Conservation (phyloP, 2,113 vertebrate genomes). For the Arvicanthis niloticus region DNA sequence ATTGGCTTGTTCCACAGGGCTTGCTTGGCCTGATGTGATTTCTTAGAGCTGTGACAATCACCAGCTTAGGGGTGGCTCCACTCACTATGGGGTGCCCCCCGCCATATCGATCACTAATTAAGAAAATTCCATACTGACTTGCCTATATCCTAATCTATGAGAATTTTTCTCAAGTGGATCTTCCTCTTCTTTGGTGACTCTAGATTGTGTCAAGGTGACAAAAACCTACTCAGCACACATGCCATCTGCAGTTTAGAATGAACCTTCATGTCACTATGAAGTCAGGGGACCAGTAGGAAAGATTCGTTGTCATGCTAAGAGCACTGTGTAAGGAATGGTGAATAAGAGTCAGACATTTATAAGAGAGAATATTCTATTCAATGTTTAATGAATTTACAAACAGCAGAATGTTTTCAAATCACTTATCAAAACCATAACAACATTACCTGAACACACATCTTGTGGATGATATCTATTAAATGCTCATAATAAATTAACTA, state of each 20-base stretch:
- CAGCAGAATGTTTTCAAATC: neutral
- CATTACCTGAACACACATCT: neutral
- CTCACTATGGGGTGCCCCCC: too few relatives aligned
- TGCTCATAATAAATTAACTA: neutral
- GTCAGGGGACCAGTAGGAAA: neutral
- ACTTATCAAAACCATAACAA: neutral
- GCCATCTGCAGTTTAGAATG: neutral
- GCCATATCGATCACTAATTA: neutral
- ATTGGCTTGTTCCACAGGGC: neutral
- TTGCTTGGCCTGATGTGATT: neutral
- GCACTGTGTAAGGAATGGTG: neutral
- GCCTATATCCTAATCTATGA: neutral
- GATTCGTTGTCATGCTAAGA: neutral
- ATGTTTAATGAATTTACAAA: neutral
- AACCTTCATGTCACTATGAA: neutral
- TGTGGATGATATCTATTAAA: neutral
- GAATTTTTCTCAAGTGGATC: neutral
- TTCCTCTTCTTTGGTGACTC: neutral
- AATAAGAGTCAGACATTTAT: neutral
- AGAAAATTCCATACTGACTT: neutral
- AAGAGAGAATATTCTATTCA: neutral
- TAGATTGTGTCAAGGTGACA: neutral
- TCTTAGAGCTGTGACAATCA: neutral
- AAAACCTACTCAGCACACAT: neutral
- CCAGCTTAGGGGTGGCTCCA: neutral